Conservation (phyloP, 2,113 vertebrate species). For the Oreochromis aureus region DNA sequence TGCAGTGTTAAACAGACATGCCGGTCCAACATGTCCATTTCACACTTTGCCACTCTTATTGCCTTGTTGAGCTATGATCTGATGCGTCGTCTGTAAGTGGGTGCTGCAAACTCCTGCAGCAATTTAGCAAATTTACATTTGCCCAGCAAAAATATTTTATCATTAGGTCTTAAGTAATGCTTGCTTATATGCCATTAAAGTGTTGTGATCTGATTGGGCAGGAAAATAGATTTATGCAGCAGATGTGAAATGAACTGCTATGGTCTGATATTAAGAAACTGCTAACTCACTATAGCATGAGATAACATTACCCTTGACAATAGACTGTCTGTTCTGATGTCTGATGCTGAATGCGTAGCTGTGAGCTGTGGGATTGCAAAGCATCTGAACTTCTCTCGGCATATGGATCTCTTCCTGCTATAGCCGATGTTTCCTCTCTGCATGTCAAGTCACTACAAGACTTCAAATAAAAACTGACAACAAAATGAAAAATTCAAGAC, state of each 20-base stretch:
- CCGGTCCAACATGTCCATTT: not conserved
- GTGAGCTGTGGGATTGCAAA: not conserved
- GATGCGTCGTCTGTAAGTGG: not conserved
- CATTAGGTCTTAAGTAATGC: not conserved
- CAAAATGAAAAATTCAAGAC: not conserved
- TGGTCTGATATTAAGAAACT: not conserved
- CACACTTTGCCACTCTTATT: not conserved
- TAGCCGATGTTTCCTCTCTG: not conserved
- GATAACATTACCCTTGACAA: not conserved
- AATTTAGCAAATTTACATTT: not conserved
- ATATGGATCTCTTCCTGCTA: not conserved
- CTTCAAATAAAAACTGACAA: not conserved
- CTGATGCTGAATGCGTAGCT: not conserved
- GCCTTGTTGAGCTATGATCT: not conserved
- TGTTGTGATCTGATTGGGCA: not conserved
- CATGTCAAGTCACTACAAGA: not conserved
- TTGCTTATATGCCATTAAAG: not conserved
- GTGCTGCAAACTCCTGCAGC: not conserved
- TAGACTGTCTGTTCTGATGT: not conserved
- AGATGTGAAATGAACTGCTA: constrained; percentile 1
- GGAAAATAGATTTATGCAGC: not conserved
- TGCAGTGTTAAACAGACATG: not conserved
- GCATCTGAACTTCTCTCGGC: not conserved
- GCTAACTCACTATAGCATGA: not conserved
- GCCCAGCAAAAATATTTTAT: not conserved